Evolutionary conservation across 2,113 vertebrate genomes (phyloP).

Genomic region (Neofelis nebulosa): DNA sequence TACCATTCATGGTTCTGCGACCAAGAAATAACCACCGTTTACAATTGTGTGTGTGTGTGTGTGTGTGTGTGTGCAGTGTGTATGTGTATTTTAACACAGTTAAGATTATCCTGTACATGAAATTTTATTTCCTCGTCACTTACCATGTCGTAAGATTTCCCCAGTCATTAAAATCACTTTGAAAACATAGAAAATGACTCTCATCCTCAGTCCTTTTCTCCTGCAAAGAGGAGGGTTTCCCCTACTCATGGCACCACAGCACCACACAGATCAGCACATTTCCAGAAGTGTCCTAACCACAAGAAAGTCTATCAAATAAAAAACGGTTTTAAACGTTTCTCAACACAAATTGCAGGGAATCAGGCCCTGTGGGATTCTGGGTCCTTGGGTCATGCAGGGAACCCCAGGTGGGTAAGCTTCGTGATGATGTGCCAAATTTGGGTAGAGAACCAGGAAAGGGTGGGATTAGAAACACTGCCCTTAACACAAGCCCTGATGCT

Average conservation of each 20-base stretch:
- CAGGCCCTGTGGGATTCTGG: neutral
- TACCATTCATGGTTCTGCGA: neutral
- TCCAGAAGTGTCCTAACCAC: neutral
- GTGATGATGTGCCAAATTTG: neutral
- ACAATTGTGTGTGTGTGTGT: neutral
- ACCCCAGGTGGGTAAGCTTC: neutral
- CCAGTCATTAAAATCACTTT: neutral
- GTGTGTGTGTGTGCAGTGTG: rapidly evolving
- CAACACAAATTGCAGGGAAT: neutral
- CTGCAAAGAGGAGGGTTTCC: neutral
- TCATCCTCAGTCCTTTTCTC: neutral
- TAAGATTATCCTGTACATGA: conserved; percentile 13
- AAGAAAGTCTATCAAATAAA: neutral
- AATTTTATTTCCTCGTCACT: conserved; percentile 42
- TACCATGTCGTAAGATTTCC: neutral
- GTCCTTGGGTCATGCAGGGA: neutral
- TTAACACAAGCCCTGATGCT: neutral
- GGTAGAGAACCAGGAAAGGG: neutral
- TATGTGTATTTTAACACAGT: neutral
- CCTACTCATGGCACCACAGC: neutral
- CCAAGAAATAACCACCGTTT: neutral
- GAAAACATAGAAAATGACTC: neutral
- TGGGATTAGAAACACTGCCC: neutral
- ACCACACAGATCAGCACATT: neutral
- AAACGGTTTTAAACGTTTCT: neutral